These are phyloP conservation scores for Anseranas semipalmata DNA, from an alignment of 2,113 vertebrate species.

Conservation along the genomic window DNA sequence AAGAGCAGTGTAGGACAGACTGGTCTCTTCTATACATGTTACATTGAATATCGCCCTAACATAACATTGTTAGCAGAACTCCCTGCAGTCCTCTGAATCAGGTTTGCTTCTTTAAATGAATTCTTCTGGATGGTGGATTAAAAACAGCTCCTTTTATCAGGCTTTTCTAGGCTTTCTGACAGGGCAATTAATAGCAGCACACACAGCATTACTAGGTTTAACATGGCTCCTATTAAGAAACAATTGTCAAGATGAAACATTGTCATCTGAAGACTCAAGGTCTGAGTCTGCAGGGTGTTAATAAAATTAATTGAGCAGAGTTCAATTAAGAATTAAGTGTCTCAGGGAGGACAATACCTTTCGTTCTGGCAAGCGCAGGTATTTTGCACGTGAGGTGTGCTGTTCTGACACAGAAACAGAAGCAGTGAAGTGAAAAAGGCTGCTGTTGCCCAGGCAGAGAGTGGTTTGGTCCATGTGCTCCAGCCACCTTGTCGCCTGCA, in stretches of 20 bases:
- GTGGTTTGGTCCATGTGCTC: not conserved
- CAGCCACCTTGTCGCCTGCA: not conserved
- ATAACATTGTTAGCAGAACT: not conserved
- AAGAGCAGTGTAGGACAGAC: not conserved
- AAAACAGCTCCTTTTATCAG: not conserved
- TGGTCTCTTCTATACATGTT: not conserved
- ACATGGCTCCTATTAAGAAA: not conserved
- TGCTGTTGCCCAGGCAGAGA: not conserved
- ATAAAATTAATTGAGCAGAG: slow-evolving; percentile 24
- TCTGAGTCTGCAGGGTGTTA: not conserved
- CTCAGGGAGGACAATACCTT: not conserved
- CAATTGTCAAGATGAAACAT: not conserved
- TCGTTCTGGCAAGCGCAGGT: not conserved
- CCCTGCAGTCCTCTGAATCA: not conserved
- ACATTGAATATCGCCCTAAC: not conserved
- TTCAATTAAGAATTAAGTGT: not conserved
- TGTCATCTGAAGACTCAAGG: not conserved
- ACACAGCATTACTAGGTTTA: not conserved
- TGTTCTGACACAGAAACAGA: not conserved
- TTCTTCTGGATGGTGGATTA: not conserved
- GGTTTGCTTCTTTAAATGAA: not conserved
- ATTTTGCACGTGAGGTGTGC: not conserved
- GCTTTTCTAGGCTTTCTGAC: not conserved
- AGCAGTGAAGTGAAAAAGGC: not conserved
- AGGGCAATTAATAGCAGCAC: not conserved